Evolutionary conservation across 2,797 vertebrate genomes (phyloP), one percentile per base, ranked within the genome.

Genomic region (Myripristis murdjan): DNA sequence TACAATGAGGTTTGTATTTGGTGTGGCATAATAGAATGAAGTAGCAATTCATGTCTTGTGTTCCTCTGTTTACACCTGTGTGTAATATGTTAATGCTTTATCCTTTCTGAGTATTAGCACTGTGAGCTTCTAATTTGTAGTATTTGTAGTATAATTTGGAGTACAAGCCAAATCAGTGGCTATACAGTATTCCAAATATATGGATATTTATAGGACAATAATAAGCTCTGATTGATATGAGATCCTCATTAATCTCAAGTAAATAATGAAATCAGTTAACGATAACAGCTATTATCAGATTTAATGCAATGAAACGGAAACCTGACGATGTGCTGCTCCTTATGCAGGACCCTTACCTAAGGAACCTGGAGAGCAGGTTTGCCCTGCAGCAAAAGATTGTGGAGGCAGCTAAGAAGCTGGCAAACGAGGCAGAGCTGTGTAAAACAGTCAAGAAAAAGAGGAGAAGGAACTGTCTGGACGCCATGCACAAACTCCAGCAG

Each of bases 351-450:
- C 97, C 97, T 0, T 84, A 96, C 69, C 89, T 99, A 62, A 96
- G 97, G 82, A 97, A 97, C 83, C 87, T 99, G 91, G 98, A 99
- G 89, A 97, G 96, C 89, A 96, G 97, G 72, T 99, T 99, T 65
- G 92, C 97, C n/a, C 96, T 99, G 77, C 98, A 99, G 85, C 96
- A 96, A 70, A 98, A 98, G 91, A 95, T 99, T 49, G 96, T 99
- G 46, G 97, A 99, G 92, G 98, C 98, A 8, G 96, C 96, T 0
- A 98, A 97, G 89, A 99, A 97, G 89, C 95, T 99, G 2, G 97
- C 97, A 16, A 95, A 87, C 0, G 98, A 99, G 87, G 22, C 95
- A 2, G 97, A 99, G 64, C 85, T 99, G 59, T 95, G 96, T 82
- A 99, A 99, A 91, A 98, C 97, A 0, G 96, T 98, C 68, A 99